phyloP scores from a whole-genome alignment of 2,113 vertebrate species.

The Halcyon senegalensis region DNA sequence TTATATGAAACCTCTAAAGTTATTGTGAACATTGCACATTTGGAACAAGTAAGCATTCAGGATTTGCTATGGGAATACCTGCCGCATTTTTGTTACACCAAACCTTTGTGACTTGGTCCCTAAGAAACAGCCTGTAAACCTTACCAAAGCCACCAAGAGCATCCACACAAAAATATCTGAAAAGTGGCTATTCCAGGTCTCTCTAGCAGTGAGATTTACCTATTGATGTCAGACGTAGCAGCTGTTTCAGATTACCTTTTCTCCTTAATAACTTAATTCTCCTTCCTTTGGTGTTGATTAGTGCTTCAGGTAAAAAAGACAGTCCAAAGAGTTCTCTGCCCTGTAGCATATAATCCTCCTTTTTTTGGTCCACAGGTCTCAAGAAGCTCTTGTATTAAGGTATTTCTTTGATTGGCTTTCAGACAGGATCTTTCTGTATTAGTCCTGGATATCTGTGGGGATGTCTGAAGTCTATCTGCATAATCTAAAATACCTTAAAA shows the following conservation, averaged over 20 bases:
- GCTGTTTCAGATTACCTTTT: not conserved
- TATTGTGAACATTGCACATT: not conserved
- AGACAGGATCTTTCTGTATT: not conserved
- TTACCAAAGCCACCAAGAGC: not conserved
- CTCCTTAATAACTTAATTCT: not conserved
- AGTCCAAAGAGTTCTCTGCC: not conserved
- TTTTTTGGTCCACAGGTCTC: not conserved
- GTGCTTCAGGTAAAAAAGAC: not conserved
- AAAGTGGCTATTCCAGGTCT: not conserved
- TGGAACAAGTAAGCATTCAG: not conserved
- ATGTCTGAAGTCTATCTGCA: not conserved
- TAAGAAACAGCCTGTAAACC: not conserved
- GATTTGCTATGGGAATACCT: not conserved
- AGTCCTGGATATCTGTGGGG: not conserved
- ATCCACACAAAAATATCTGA: not conserved
- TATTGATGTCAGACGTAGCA: not conserved
- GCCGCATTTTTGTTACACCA: not conserved
- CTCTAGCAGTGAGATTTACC: not conserved
- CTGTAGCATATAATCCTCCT: not conserved
- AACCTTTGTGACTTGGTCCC: not conserved
- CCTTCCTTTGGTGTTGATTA: not conserved
- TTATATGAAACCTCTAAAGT: not conserved
- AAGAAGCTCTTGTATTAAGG: not conserved
- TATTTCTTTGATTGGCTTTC: not conserved
- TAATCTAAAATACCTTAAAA: not conserved